Percentiles rank a stretch among this genome's conserved stretches.
Conservation (phyloP, 2,797 vertebrate genomes). For the Sarcophilus harrisii region DNA sequence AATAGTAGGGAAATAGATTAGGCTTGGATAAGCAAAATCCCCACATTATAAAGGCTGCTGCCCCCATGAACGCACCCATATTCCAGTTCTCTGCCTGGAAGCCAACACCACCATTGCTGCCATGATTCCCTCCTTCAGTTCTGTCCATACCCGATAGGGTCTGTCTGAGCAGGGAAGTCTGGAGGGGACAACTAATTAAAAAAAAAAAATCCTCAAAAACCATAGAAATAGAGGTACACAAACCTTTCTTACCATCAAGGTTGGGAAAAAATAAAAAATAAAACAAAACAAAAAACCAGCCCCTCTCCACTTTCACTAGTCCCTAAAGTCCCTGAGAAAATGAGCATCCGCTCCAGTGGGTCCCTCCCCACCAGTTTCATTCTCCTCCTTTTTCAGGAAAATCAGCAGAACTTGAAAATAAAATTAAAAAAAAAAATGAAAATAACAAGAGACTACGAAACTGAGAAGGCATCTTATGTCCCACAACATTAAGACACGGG, state of each 20-base stretch:
- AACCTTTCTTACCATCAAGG: neutral
- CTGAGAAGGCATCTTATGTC: conserved; percentile 7
- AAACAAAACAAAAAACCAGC: neutral
- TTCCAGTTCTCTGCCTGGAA: neutral
- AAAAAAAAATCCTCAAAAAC: neutral
- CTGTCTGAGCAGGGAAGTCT: neutral
- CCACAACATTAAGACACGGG: neutral
- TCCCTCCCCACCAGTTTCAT: neutral
- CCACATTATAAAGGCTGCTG: neutral
- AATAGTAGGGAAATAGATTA: neutral
- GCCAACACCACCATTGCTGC: too few relatives aligned
- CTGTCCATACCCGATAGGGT: neutral
- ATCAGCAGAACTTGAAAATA: conserved; percentile 43
- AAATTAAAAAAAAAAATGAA: conserved; percentile 31
- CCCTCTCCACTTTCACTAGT: neutral
- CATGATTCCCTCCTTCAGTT: neutral
- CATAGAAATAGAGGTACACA: neutral
- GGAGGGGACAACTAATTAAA: neutral
- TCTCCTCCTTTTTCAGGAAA: neutral
- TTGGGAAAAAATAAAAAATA: neutral
- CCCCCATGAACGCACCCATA: neutral
- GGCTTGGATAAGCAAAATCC: neutral
- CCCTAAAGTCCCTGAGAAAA: neutral
- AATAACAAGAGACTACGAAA: conserved; percentile 51
- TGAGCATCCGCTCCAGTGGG: neutral